Evolutionary conservation across 2,113 vertebrate species (phyloP).

Genomic region (Grammomys dolichurus): DNA sequence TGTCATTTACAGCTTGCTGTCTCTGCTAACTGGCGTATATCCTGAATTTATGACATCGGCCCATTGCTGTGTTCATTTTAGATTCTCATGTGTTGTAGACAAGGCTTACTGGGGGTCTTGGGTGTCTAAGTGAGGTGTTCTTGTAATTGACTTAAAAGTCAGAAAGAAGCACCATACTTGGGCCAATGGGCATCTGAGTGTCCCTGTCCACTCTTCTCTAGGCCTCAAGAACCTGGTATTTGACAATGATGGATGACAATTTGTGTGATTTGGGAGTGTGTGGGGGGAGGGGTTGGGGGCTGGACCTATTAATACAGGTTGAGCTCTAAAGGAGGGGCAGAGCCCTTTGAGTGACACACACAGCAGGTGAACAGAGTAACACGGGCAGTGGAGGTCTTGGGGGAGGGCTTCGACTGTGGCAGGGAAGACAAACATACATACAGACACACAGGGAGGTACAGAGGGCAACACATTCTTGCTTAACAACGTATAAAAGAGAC

Average conservation of each 20-base stretch:
- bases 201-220: neutral
- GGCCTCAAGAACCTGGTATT: neutral
- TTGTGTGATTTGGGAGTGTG: neutral
- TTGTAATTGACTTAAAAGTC: constrained; percentile 4
- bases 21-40: constrained; percentile 78
- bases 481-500: neutral
- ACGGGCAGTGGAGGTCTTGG: neutral
- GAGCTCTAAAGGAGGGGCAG: neutral
- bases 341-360: neutral
- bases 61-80: constrained; percentile 45
- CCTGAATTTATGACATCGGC: constrained; percentile 74
- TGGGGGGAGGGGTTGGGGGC: too few species aligned
- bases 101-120: neutral
- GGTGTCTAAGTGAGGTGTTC: neutral
- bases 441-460: neutral
- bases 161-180: neutral
- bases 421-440: neutral
- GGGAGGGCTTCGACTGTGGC: too few species aligned
- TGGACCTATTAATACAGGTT: neutral
- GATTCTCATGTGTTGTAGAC: constrained; percentile 33
- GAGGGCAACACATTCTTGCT: neutral
- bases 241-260: neutral
- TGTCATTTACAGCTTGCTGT: constrained; percentile 79
- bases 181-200: neutral
- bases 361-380: neutral